Percentiles rank a stretch among this genome's conserved stretches.
These are phyloP conservation scores for Austrolebias charrua DNA, from an alignment of 2,797 vertebrate genomes.

Conservation along the genomic window DNA sequence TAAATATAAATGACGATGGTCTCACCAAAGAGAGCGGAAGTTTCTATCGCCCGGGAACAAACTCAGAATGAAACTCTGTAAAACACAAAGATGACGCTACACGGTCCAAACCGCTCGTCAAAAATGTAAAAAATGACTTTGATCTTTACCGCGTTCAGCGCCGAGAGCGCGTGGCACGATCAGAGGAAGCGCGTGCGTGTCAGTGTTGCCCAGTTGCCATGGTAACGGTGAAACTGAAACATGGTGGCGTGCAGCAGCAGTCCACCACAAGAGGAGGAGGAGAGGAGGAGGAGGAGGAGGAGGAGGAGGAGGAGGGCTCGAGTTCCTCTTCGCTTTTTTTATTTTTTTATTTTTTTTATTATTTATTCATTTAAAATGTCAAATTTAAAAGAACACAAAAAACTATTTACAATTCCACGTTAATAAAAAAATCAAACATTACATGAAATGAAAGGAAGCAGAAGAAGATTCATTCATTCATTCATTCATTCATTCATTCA, in stretches of 20 bases:
- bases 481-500: no score
- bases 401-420: no score
- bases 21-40: slow-evolving; percentile 22
- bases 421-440: no score
- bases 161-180: slow-evolving; percentile 9
- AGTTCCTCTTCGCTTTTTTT: not conserved
- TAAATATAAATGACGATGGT: not conserved
- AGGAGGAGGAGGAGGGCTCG: slow-evolving; percentile 12
- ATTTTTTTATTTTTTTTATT: no score
- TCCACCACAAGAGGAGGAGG: slow-evolving; percentile 17
- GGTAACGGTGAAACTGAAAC: slow-evolving; percentile 53
- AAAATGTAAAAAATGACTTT: not conserved
- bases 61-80: no score
- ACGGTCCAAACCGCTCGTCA: not conserved
- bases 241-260: slow-evolving; percentile 19
- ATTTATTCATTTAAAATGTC: no score
- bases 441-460: no score
- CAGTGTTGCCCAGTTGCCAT: slow-evolving; percentile 62
- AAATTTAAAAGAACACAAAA: no score
- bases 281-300: slow-evolving; percentile 15
- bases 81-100: no score
- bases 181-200: slow-evolving; percentile 55
- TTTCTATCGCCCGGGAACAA: slow-evolving; percentile 7
- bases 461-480: no score
- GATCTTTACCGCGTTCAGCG: slow-evolving; percentile 32